phyloP scores from a whole-genome alignment of 2,113 vertebrate genomes.

The Hemicordylus capensis region DNA sequence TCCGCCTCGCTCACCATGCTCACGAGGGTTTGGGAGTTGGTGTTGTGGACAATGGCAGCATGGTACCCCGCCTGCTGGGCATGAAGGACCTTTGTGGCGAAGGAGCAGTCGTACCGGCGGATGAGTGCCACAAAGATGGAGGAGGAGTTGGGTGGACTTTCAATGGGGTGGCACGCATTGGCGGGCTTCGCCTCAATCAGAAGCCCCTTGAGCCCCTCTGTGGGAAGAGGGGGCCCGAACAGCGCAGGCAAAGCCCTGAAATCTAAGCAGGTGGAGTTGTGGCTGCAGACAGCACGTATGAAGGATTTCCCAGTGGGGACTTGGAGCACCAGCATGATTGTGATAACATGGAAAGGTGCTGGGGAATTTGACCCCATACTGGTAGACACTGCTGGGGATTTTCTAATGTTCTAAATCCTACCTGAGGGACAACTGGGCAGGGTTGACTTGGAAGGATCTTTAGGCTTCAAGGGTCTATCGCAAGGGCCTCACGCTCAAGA shows the following conservation, averaged over 20 bases:
- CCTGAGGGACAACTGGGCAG: neutral
- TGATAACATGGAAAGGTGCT: neutral
- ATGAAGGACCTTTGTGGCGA: slow-evolving; percentile 83
- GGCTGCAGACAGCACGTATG: neutral
- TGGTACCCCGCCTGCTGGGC: slow-evolving; percentile 82
- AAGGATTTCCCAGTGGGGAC: neutral
- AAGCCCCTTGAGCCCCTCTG: slow-evolving; percentile 73
- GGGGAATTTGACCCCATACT: neutral
- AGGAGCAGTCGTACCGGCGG: slow-evolving; percentile 80
- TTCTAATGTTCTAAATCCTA: neutral
- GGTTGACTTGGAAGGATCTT: neutral
- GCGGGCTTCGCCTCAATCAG: slow-evolving; percentile 75
- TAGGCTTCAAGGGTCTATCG: neutral
- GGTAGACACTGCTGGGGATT: neutral
- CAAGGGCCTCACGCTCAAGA: neutral
- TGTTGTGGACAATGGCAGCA: slow-evolving; percentile 82
- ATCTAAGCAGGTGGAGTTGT: slow-evolving; percentile 64
- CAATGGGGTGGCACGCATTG: slow-evolving; percentile 76
- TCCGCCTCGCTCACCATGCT: slow-evolving; percentile 77
- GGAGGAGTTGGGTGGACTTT: slow-evolving; percentile 67
- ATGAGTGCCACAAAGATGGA: slow-evolving; percentile 78
- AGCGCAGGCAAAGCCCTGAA: slow-evolving; percentile 78
- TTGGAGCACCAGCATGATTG: neutral
- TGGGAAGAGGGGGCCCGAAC: slow-evolving; percentile 74
- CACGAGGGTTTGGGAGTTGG: slow-evolving; percentile 78